Base-by-base conservation (phyloP, 2,797 vertebrate genomes). In the Sebastiscus tertius region DNA sequence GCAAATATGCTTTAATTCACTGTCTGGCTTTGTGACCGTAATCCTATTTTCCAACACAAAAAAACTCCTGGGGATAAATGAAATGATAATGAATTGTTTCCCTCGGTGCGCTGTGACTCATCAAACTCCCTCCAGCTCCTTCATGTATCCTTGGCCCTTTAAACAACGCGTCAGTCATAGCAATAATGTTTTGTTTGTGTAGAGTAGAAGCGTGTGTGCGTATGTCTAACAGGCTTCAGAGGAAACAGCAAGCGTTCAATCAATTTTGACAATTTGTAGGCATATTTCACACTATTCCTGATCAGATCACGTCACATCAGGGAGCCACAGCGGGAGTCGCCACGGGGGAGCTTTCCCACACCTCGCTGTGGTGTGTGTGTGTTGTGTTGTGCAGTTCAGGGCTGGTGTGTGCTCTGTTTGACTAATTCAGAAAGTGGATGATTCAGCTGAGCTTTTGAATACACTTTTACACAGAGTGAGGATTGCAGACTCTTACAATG, bases 1-100 rank as follows among this genome's bases (percentile, higher is more conserved):
- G 73, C 20, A 65, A 62, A 80, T 34, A 52, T 52, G 24, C 79
- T 55, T 70, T 27, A 72, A 77, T 81, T 84, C 58, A 61, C 33
- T 46, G 29, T 66, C 6, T 4, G 54, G 5, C 36, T 46, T 66
- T 61, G 39, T 16, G 61, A 73, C 52, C 42, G 39, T 72, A 42
- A 54, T 26, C 27, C 56, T 66, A 46, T 87, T 80, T 80, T 64
- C 42, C 42, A 64, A 78, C 54, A 81, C 46, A 81, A 78, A 75
- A 42, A 87, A 74, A 42, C 85, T 89, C 80, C 69, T 26, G 83
- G 73, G 84, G 66, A 87, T 90, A 80, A 92, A 91, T 84, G 31
- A 88, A 81, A 52, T 54, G 78, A 87, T 86, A 85, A 87, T 80
- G 73, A 85, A 85, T 85, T 67, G 66, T 69, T 84, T 77, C 62